Evolutionary conservation across 1,140 invertebrate genomes (phyloP).

Genomic region (Lethrus apterus): DNA sequence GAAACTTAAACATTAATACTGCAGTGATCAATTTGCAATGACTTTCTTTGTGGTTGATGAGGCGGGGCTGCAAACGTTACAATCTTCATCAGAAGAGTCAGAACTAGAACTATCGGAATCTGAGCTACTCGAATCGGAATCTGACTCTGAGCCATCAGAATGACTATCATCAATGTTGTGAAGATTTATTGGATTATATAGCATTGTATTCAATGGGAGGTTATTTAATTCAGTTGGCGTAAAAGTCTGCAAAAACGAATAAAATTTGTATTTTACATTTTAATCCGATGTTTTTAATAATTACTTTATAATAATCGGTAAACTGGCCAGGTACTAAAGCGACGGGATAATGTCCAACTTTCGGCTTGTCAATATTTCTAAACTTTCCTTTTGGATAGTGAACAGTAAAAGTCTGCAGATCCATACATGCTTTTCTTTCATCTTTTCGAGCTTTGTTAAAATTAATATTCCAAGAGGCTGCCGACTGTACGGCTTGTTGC

Average conservation of each 20-base stretch:
- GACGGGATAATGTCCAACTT: slow-evolving; percentile 77
- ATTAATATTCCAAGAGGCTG: slow-evolving; percentile 79
- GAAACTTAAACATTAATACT: too few species aligned
- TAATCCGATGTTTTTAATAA: neutral
- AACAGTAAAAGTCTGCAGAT: slow-evolving; percentile 57
- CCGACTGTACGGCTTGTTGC: slow-evolving; percentile 79
- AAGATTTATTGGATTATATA: slow-evolving; percentile 59
- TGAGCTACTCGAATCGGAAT: slow-evolving; percentile 43
- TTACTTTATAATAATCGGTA: slow-evolving; percentile 75
- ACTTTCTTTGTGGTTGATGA: neutral
- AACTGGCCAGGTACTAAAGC: slow-evolving; percentile 89
- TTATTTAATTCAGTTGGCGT: slow-evolving; percentile 61
- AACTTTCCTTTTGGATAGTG: slow-evolving; percentile 43
- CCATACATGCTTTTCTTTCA: slow-evolving; percentile 59
- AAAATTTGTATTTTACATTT: slow-evolving; percentile 1
- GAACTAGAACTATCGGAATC: slow-evolving; percentile 31
- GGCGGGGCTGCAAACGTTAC: slow-evolving; percentile 42
- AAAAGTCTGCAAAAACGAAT: slow-evolving; percentile 45
- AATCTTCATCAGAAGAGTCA: slow-evolving; percentile 49
- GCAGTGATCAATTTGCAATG: neutral
- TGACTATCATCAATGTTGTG: slow-evolving; percentile 45
- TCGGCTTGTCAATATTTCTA: slow-evolving; percentile 41
- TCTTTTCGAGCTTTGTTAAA: slow-evolving; percentile 68
- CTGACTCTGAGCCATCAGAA: slow-evolving; percentile 49
- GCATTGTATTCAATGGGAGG: slow-evolving; percentile 85